These are phyloP conservation scores for Osmerus eperlanus DNA, from an alignment of 2,113 vertebrate species.

Conservation along the genomic window DNA sequence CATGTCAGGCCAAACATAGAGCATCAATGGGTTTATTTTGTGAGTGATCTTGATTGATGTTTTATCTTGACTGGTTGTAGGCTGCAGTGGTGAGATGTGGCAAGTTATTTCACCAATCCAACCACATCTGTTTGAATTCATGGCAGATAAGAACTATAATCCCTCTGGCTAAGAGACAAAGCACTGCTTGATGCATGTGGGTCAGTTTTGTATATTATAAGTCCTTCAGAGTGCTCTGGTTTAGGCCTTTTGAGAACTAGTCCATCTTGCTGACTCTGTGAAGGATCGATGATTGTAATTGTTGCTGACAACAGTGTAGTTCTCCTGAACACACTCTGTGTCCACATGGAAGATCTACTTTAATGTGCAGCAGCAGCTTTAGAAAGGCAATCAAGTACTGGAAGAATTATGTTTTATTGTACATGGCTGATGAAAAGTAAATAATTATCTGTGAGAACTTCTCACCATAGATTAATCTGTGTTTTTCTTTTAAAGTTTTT, in stretches of 20 bases:
- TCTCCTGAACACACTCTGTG: neutral
- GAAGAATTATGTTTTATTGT: neutral
- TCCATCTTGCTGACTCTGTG: slow-evolving; percentile 17
- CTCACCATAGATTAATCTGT: no score
- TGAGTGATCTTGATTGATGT: no score
- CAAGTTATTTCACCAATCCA: no score
- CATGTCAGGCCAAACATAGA: no score
- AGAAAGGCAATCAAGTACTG: no score
- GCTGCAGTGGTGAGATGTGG: no score
- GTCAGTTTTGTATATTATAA: slow-evolving; percentile 41
- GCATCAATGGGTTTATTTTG: no score
- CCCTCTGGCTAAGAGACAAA: slow-evolving; percentile 29
- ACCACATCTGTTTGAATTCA: slow-evolving; percentile 28
- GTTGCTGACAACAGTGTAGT: neutral
- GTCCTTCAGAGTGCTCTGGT: slow-evolving; percentile 34
- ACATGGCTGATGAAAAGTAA: neutral
- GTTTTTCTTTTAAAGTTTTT: no score
- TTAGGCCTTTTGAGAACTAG: slow-evolving; percentile 18
- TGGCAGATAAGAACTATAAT: slow-evolving; percentile 17
- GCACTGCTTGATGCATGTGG: slow-evolving; percentile 30
- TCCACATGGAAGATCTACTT: neutral
- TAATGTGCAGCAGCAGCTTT: neutral
- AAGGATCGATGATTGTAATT: slow-evolving; percentile 4
- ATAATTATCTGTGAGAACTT: no score
- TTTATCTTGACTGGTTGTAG: no score